Conservation (phyloP, 2,888 invertebrate species). For the Sthenelais limicola region DNA sequence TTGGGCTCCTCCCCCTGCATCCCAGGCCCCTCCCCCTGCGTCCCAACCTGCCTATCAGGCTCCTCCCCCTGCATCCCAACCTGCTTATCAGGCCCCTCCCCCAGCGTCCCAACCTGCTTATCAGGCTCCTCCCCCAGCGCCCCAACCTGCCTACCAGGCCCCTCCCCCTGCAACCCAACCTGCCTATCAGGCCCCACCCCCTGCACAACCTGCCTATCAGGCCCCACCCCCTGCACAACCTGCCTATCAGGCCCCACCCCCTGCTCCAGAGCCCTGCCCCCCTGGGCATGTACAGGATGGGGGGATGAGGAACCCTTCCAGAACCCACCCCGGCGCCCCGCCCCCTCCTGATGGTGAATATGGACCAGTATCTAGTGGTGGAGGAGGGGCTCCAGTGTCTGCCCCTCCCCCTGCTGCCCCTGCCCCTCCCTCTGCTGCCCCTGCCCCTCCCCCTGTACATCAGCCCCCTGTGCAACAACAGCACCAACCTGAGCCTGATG, state of each 20-base stretch:
- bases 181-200: neutral
- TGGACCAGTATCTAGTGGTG: neutral
- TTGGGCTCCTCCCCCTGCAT: neutral
- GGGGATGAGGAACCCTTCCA: neutral
- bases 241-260: neutral
- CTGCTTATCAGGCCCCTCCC: too few species aligned
- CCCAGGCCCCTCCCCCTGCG: too few species aligned
- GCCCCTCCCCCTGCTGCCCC: neutral
- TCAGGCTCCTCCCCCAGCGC: neutral
- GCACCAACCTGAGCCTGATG: neutral
- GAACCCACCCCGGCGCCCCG: neutral
- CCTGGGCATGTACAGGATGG: neutral
- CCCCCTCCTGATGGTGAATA: slow-evolving; percentile 33
- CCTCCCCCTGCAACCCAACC: neutral
- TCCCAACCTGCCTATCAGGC: too few species aligned
- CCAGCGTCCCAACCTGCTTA: neutral
- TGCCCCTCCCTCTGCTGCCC: neutral
- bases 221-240: neutral
- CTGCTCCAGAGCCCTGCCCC: neutral
- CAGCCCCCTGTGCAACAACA: neutral
- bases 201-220: too few species aligned
- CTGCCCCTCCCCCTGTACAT: neutral
- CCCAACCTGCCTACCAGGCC: neutral
- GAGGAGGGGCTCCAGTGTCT: neutral
- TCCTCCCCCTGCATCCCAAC: too few species aligned